Evolutionary conservation across 2,113 vertebrate species (phyloP).

Genomic region (Dipodomys spectabilis): DNA sequence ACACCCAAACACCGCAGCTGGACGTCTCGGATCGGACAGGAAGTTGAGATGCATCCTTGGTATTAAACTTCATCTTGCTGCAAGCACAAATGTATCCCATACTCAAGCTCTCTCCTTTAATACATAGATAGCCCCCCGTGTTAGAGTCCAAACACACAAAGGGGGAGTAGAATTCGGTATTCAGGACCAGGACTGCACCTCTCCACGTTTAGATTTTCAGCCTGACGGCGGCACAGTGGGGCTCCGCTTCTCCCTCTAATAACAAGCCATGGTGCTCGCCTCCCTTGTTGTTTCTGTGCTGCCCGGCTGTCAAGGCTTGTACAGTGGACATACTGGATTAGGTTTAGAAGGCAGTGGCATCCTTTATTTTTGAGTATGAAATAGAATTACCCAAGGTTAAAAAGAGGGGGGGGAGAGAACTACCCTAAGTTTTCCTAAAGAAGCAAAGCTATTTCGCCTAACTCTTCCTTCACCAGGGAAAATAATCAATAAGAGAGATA

Average conservation of each 20-base stretch:
- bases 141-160: constrained; percentile 37
- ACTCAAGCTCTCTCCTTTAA: constrained; percentile 64
- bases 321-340: too few relatives aligned
- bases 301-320: not conserved
- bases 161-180: constrained; percentile 25
- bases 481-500: not conserved
- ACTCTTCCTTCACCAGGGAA: not conserved
- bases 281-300: not conserved
- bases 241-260: not conserved
- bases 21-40: constrained; percentile 46
- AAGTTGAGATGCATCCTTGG: constrained; percentile 65
- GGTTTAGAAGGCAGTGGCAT: not conserved
- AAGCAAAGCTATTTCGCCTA: not conserved
- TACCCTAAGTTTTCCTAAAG: not conserved
- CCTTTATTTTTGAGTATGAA: constrained; percentile 30
- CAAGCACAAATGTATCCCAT: constrained; percentile 59
- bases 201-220: constrained; percentile 21
- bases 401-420: not conserved
- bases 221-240: not conserved
- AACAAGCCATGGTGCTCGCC: not conserved
- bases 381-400: not conserved
- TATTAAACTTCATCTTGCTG: constrained; percentile 64
- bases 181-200: not conserved
- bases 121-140: constrained; percentile 42
- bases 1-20: constrained; percentile 1